Percentiles rank a stretch among this genome's conserved stretches.
These are phyloP conservation scores for Neuroscelio doddi DNA, from an alignment of 2,888 invertebrate genomes.

Conservation along the genomic window DNA sequence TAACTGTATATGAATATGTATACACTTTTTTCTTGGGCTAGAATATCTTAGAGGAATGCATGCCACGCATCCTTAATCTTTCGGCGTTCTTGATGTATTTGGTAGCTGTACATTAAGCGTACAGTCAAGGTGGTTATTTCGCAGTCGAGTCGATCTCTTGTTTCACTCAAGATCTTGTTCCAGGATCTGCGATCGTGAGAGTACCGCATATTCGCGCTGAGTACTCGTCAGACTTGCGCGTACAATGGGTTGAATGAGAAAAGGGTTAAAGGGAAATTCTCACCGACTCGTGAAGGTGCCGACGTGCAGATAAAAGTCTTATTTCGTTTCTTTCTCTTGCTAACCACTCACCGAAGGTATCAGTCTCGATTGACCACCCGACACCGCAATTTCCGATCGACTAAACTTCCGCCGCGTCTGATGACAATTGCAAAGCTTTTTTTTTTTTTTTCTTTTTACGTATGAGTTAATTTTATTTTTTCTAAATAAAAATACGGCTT, in stretches of 20 bases:
- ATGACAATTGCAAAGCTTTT: slow-evolving; percentile 20
- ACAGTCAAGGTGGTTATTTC: too few species aligned
- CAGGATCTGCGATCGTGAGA: slow-evolving; percentile 36
- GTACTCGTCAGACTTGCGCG: slow-evolving; percentile 12
- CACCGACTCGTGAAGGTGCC: slow-evolving; percentile 48
- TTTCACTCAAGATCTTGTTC: slow-evolving; percentile 14
- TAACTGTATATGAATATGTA: too few species aligned
- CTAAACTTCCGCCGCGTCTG: slow-evolving; percentile 25
- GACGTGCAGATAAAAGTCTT: slow-evolving; percentile 26
- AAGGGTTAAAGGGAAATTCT: slow-evolving; percentile 58
- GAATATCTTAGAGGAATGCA: too few species aligned
- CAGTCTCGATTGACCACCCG: slow-evolving; percentile 18
- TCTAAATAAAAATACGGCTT: too few species aligned
- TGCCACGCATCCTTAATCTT: too few species aligned
- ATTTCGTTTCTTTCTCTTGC: slow-evolving; percentile 22
- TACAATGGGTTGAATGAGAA: slow-evolving; percentile 52
- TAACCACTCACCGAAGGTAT: slow-evolving; percentile 24
- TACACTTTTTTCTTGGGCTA: too few species aligned
- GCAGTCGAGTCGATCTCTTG: slow-evolving; percentile 1
- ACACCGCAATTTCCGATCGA: slow-evolving; percentile 39
- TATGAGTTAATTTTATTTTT: too few species aligned
- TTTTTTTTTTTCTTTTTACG: not conserved
- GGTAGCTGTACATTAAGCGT: too few species aligned
- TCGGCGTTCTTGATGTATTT: too few species aligned
- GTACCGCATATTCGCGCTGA: too few species aligned